Percentiles rank a stretch among this genome's conserved stretches.
phyloP scores from a whole-genome alignment of 2,113 vertebrate genomes.

The Stictonetta naevosa region DNA sequence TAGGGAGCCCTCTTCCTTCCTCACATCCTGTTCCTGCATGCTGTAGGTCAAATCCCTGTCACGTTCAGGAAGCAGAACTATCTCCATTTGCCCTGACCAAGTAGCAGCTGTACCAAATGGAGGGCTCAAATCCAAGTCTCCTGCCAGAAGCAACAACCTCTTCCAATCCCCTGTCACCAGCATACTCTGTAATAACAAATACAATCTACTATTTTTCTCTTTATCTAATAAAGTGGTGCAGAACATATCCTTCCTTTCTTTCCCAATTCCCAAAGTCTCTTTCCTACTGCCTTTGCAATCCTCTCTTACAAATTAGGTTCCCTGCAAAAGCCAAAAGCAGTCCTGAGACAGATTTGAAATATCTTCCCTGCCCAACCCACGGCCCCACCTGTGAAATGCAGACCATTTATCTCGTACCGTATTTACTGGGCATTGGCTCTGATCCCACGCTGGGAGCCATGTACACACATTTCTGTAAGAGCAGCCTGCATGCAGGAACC shows the following conservation, averaged over 20 bases:
- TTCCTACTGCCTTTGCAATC: neutral
- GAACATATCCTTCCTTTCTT: neutral
- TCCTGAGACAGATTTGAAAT: neutral
- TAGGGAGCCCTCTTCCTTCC: neutral
- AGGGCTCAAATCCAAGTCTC: neutral
- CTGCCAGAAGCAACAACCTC: neutral
- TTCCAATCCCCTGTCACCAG: neutral
- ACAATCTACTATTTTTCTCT: neutral
- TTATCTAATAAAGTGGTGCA: neutral
- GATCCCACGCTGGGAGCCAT: neutral
- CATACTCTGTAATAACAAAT: neutral
- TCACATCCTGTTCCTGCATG: neutral
- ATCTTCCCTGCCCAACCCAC: neutral
- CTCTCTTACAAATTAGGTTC: neutral
- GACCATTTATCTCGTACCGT: neutral
- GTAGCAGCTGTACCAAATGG: neutral
- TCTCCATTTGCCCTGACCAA: neutral
- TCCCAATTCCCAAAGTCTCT: neutral
- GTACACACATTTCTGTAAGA: neutral
- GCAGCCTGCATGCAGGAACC: neutral
- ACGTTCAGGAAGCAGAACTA: neutral
- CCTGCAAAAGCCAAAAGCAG: neutral
- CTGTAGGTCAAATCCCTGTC: neutral
- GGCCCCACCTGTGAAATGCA: neutral
- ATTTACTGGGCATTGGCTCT: neutral